phyloP scores from a whole-genome alignment of 2,113 vertebrate species.

The Orthonyx spaldingii region DNA sequence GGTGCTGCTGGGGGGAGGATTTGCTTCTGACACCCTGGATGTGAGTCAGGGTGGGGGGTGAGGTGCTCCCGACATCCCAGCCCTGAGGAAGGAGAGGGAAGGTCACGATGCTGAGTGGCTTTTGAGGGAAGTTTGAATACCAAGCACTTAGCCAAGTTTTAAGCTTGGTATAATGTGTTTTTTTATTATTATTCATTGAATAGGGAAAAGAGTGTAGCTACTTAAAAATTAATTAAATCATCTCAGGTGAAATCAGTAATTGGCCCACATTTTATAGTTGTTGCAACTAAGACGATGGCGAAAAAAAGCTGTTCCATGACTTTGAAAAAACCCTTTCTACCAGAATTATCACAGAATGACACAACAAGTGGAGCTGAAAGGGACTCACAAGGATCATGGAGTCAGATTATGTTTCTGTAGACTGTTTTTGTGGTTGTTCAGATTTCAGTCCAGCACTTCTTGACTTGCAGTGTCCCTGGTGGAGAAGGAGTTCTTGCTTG shows the following conservation, averaged over 20 bases:
- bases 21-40: neutral
- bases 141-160: neutral
- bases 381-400: neutral
- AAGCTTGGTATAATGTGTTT: neutral
- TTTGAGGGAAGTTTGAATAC: neutral
- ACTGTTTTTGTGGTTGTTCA: neutral
- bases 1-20: neutral
- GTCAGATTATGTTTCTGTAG: neutral
- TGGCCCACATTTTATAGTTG: neutral
- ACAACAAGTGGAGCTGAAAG: neutral
- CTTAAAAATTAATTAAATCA: neutral
- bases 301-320: neutral
- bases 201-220: neutral
- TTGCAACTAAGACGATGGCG: neutral
- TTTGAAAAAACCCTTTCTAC: neutral
- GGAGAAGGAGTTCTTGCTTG: neutral
- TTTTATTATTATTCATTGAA: neutral
- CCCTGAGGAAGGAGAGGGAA: neutral
- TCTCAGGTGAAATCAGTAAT: neutral
- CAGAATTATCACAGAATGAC: neutral
- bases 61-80: rapidly evolving
- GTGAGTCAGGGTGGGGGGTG: neutral
- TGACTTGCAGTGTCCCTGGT: neutral
- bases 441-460: neutral
- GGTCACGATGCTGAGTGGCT: neutral